Conservation (phyloP, 2,113 vertebrate species). For the Poecile atricapillus region DNA sequence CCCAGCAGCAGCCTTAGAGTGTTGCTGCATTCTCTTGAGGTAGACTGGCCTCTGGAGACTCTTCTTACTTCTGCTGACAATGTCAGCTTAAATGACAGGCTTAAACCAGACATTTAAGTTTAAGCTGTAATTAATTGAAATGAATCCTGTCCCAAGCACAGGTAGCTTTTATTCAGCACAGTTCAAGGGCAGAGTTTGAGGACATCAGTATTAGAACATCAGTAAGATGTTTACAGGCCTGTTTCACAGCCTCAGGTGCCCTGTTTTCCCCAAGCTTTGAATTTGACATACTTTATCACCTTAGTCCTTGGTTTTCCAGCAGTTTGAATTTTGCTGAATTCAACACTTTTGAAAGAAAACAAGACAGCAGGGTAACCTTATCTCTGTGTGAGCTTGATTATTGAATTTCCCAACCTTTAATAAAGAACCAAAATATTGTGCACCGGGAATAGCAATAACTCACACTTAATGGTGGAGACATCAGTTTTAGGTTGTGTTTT, state of each 20-base stretch:
- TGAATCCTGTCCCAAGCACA: not conserved
- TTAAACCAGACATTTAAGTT: not conserved
- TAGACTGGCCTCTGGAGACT: not conserved
- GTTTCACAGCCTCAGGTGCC: not conserved
- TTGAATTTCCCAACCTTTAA: not conserved
- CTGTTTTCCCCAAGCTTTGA: not conserved
- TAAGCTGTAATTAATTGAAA: not conserved
- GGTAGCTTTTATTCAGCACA: not conserved
- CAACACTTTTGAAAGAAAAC: not conserved
- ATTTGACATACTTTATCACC: not conserved
- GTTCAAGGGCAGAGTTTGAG: not conserved
- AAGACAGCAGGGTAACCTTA: not conserved
- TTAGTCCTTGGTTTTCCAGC: not conserved
- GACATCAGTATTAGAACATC: not conserved
- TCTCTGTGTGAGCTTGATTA: not conserved
- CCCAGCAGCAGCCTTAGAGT: not conserved
- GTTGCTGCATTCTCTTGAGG: not conserved
- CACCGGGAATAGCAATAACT: not conserved
- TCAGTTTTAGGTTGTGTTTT: not conserved
- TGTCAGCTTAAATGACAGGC: not conserved
- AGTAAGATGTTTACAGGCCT: not conserved
- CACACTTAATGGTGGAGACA: not conserved
- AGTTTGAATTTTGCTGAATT: slow-evolving; percentile 14
- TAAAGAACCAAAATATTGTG: not conserved
- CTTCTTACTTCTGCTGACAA: not conserved